phyloP scores from a whole-genome alignment of 2,113 vertebrate genomes.

The Talpa occidentalis region DNA sequence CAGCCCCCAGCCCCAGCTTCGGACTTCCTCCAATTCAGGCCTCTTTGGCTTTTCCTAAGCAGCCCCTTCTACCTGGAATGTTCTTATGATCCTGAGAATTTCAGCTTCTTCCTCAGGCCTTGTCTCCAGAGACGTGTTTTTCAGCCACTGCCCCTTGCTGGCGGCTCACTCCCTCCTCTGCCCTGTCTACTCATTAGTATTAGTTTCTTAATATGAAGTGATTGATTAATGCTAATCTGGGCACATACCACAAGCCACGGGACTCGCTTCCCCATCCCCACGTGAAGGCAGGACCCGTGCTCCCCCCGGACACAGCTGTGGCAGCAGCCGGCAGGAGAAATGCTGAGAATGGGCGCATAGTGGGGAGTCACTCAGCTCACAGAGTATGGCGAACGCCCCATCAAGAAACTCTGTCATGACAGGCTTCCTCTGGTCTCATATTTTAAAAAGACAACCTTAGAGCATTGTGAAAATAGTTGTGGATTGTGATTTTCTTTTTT shows the following conservation, averaged over 20 bases:
- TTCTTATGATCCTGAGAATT: background rate
- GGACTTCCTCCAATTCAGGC: fast-evolving
- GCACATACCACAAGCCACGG: background rate
- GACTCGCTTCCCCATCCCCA: background rate
- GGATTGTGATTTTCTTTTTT: background rate
- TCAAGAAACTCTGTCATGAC: background rate
- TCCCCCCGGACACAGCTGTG: no score
- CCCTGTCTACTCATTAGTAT: background rate
- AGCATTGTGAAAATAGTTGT: background rate
- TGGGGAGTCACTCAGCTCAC: fast-evolving
- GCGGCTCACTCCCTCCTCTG: background rate
- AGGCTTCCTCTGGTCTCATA: no score
- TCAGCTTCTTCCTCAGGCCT: background rate
- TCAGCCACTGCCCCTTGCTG: fast-evolving
- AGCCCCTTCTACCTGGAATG: background rate
- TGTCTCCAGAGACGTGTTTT: background rate
- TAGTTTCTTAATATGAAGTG: background rate
- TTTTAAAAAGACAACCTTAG: background rate
- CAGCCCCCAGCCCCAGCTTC: no score
- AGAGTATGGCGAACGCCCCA: background rate
- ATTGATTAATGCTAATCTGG: background rate
- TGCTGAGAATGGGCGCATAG: no score
- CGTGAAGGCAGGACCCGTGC: background rate
- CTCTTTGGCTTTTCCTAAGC: fast-evolving
- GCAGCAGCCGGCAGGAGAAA: fast-evolving